Percentiles rank a stretch among this genome's conserved stretches.
These are phyloP conservation scores for Ochlodes sylvanus DNA, from an alignment of 2,888 invertebrate genomes.

Conservation along the genomic window DNA sequence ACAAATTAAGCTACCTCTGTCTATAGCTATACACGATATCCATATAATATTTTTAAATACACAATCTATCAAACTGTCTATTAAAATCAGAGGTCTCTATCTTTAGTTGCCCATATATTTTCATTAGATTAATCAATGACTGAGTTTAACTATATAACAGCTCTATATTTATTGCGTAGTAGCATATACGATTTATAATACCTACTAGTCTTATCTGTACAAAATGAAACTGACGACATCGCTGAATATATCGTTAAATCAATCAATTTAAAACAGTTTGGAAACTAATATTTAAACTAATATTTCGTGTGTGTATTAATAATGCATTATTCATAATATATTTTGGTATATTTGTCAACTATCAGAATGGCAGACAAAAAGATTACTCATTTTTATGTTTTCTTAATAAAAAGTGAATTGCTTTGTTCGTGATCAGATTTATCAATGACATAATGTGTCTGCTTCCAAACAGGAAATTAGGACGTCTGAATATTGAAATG, in stretches of 20 bases:
- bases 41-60: too few species aligned
- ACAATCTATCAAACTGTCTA: constrained; percentile 2
- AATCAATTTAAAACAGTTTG: constrained; percentile 30
- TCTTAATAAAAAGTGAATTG: constrained; percentile 9
- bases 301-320: constrained; percentile 26
- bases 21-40: too few species aligned
- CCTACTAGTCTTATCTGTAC: constrained; percentile 20
- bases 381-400: constrained; percentile 13
- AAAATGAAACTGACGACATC: constrained; percentile 32
- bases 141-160: background rate
- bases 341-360: constrained; percentile 21
- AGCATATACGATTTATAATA: constrained; percentile 25
- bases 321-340: constrained; percentile 7
- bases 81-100: constrained; percentile 1
- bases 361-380: constrained; percentile 15
- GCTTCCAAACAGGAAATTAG: background rate
- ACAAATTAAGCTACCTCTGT: background rate
- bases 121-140: constrained; percentile 7
- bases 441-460: constrained; percentile 7
- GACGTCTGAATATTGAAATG: background rate
- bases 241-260: constrained; percentile 32
- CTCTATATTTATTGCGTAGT: constrained; percentile 19
- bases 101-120: background rate
- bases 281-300: constrained; percentile 7
- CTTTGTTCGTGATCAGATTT: background rate